phyloP scores from a whole-genome alignment of 2,797 vertebrate species.

The Schizopygopsis pylzovi region DNA sequence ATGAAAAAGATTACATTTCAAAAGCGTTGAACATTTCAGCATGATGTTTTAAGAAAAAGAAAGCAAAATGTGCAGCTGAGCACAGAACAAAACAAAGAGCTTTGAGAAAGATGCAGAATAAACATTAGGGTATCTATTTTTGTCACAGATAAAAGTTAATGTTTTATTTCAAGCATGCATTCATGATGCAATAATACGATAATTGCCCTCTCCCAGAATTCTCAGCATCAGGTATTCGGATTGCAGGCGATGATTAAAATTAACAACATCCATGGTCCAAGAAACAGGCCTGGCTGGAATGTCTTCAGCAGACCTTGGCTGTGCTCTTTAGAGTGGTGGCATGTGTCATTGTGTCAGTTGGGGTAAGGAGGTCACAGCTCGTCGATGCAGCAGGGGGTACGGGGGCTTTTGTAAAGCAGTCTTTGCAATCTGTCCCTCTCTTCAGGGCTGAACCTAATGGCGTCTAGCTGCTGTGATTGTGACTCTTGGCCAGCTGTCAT shows the following conservation, averaged over 20 bases:
- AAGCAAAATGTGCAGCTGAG: not conserved
- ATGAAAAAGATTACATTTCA: not conserved
- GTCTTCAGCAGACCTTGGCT: conserved; percentile 19
- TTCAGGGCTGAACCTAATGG: conserved; percentile 39
- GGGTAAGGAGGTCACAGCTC: conserved; percentile 35
- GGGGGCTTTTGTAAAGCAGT: conserved; percentile 23
- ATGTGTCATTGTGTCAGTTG: conserved; percentile 46
- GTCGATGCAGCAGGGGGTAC: conserved; percentile 30
- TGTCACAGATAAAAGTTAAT: not conserved
- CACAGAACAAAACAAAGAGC: conserved; percentile 5
- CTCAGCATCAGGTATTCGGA: not conserved
- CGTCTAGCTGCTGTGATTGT: conserved; percentile 40
- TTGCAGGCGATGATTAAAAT: not conserved
- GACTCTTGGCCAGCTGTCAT: conserved; percentile 58
- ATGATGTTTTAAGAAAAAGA: conserved; percentile 25
- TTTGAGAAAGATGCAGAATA: conserved; percentile 9
- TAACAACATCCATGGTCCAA: not conserved
- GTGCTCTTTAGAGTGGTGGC: conserved; percentile 37
- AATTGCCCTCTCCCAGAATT: not conserved
- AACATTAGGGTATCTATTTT: not conserved
- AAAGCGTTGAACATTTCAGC: conserved; percentile 7
- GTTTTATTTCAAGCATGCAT: conserved; percentile 6
- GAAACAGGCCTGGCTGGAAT: conserved; percentile 24
- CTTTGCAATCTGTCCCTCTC: conserved; percentile 56
- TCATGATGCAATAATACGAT: not conserved